phyloP scores from a whole-genome alignment of 2,797 vertebrate species.

The Rhodeus uyekii region DNA sequence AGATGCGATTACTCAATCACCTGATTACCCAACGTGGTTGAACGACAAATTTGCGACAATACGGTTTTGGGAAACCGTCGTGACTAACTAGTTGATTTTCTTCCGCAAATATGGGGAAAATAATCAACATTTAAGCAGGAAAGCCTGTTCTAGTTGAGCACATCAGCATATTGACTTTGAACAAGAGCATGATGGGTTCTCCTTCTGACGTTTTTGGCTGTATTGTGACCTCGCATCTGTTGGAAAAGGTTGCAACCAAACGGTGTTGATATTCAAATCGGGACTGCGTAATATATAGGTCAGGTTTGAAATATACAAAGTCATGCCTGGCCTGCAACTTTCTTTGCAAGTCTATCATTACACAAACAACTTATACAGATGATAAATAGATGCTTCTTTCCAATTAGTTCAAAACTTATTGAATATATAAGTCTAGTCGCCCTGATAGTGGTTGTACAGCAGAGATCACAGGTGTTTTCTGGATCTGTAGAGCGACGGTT shows the following conservation, averaged over 20 bases:
- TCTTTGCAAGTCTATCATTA: background rate
- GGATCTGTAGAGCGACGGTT: conserved; percentile 27
- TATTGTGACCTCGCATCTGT: conserved; percentile 36
- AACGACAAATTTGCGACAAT: no score
- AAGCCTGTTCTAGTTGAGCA: background rate
- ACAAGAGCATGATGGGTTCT: background rate
- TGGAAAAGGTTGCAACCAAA: conserved; percentile 24
- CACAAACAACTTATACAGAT: background rate
- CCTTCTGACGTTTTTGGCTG: background rate
- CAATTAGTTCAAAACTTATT: background rate
- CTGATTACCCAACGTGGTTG: no score
- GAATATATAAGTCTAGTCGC: background rate
- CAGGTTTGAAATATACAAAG: conserved; percentile 30
- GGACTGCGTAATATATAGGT: conserved; percentile 4
- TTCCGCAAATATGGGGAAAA: background rate
- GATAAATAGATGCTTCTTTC: background rate
- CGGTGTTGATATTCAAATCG: conserved; percentile 39
- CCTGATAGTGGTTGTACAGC: background rate
- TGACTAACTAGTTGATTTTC: no score
- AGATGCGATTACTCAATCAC: no score
- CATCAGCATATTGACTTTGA: background rate
- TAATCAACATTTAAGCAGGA: background rate
- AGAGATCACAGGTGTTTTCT: conserved; percentile 9
- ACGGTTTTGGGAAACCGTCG: no score
- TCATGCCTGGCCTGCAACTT: conserved; percentile 14